phyloP scores from a whole-genome alignment of 2,113 vertebrate species.

The Oriolus oriolus region DNA sequence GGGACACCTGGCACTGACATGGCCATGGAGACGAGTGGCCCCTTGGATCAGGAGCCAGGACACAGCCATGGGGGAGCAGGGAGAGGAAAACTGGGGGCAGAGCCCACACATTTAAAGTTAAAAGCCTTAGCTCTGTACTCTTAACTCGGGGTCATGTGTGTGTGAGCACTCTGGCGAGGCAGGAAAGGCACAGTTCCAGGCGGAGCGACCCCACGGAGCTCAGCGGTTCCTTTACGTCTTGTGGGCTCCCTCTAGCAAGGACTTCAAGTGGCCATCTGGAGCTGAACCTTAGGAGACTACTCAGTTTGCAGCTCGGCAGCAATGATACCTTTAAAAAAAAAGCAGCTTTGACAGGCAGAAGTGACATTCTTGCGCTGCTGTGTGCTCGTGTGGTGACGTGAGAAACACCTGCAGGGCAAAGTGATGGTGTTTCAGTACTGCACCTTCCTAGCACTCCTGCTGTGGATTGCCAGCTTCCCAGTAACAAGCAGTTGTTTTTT shows the following conservation, averaged over 20 bases:
- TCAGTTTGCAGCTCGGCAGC: neutral
- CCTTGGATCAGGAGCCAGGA: neutral
- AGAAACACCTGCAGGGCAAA: conserved; percentile 10
- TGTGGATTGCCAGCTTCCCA: neutral
- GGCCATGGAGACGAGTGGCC: accelerated
- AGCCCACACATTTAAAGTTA: accelerated
- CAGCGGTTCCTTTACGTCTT: neutral
- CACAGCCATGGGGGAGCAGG: neutral
- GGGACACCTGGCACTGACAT: too few relatives aligned
- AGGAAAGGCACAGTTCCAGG: neutral
- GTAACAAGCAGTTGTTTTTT: neutral
- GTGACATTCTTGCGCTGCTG: neutral
- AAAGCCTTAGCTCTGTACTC: neutral
- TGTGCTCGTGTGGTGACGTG: neutral
- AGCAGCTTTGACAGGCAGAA: neutral
- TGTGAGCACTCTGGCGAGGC: neutral
- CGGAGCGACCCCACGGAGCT: neutral
- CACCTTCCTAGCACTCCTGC: neutral
- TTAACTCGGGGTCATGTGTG: neutral
- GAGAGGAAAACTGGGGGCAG: neutral
- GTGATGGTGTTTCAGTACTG: neutral
- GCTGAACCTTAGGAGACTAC: neutral
- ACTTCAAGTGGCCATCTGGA: neutral
- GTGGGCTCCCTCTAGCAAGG: neutral
- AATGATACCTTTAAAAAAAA: neutral